These are phyloP conservation scores for Cepphus grylle DNA, from an alignment of 2,113 vertebrate species.

Conservation along the genomic window DNA sequence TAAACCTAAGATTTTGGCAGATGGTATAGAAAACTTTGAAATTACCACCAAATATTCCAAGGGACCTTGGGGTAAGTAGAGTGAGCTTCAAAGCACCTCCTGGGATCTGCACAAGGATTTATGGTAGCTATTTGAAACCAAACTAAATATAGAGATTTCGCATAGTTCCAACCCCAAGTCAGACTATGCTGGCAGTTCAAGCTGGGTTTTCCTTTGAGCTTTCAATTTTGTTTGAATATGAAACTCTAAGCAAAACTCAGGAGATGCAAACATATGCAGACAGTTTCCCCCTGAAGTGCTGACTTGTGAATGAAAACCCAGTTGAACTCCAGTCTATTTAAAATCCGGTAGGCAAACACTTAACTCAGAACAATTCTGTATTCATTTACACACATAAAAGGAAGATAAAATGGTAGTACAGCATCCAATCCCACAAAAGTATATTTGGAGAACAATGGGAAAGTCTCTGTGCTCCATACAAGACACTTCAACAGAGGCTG, in stretches of 20 bases:
- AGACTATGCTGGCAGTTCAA: slow-evolving; percentile 1
- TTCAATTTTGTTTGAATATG: neutral
- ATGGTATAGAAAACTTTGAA: neutral
- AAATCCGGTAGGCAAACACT: neutral
- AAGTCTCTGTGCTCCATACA: neutral
- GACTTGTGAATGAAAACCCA: slow-evolving; percentile 43
- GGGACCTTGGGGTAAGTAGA: neutral
- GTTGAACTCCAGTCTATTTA: slow-evolving; percentile 29
- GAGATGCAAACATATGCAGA: slow-evolving; percentile 35
- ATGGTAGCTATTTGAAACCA: slow-evolving; percentile 39
- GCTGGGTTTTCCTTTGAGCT: slow-evolving; percentile 11
- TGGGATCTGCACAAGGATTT: slow-evolving; percentile 8
- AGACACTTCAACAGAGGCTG: neutral
- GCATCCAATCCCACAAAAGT: neutral
- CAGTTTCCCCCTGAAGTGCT: slow-evolving; percentile 20
- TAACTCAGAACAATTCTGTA: neutral
- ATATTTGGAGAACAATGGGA: neutral
- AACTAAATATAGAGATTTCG: slow-evolving; percentile 44
- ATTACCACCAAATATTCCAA: neutral
- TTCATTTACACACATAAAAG: neutral
- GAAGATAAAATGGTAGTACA: neutral
- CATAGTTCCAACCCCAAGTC: slow-evolving; percentile 6
- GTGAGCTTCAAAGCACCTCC: slow-evolving; percentile 5
- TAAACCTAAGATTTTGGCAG: slow-evolving; percentile 4
- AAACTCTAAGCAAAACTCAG: slow-evolving; percentile 19